phyloP scores from a whole-genome alignment of 2,113 vertebrate genomes.

The Centrocercus urophasianus region DNA sequence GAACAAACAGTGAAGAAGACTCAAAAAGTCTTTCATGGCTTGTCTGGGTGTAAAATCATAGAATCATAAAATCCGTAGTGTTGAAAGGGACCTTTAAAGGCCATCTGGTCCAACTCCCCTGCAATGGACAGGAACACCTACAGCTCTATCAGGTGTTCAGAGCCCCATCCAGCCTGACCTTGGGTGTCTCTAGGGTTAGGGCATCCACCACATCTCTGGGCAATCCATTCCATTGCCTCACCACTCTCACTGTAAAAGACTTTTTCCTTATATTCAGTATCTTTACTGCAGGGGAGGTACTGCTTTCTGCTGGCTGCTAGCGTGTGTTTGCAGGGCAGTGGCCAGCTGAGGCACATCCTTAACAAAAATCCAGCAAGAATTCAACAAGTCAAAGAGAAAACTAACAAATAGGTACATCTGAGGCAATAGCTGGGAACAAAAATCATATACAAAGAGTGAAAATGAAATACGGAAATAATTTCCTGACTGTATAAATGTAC shows the following conservation, averaged over 20 bases:
- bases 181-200: too few relatives aligned
- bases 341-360: not conserved
- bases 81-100: too few relatives aligned
- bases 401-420: not conserved
- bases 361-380: not conserved
- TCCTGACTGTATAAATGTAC: not conserved
- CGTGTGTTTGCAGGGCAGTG: not conserved
- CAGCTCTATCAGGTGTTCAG: too few relatives aligned
- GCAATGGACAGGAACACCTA: too few relatives aligned
- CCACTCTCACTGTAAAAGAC: too few relatives aligned
- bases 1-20: not conserved
- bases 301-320: not conserved
- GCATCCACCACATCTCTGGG: too few relatives aligned
- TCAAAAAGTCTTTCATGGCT: not conserved
- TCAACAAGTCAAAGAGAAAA: not conserved
- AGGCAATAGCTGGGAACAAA: not conserved
- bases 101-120: too few relatives aligned
- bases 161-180: too few relatives aligned
- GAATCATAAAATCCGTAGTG: too few relatives aligned
- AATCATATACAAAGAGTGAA: not conserved
- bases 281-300: not conserved
- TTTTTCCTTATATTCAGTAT: not conserved
- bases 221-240: too few relatives aligned
- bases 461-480: not conserved
- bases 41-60: not conserved